Evolutionary conservation across 2,797 vertebrate species (phyloP), one percentile per base, ranked within the genome.

Genomic region (Erethizon dorsatum): DNA sequence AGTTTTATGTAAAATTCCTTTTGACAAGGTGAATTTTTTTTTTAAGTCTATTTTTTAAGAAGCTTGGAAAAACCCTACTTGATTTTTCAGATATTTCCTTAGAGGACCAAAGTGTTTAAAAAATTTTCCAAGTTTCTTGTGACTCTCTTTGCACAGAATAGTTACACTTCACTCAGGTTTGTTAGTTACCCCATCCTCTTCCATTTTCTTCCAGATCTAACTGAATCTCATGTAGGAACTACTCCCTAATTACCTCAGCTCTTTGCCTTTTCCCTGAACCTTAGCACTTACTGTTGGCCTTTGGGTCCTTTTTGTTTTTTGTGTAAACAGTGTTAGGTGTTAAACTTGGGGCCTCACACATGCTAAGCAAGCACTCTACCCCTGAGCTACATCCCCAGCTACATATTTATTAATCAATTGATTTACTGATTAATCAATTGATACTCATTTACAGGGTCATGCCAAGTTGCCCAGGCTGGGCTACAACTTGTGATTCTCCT

Each of bases 21-120:
- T 94, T 93, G 77, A 75, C 77, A n/a, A 75, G 45, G 13, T 87
- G 50, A 77, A 41, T 56, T 80, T 67, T 90, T 92, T 90, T 92
- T 90, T 79, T 67, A 50, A 71, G 22, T 80, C 65, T 88, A 15
- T 85, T 94, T 97, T 96, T 86, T 41, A 92, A 96, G 92, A 90
- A 96, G 94, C 45, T 56, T 78, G 54, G 90, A 69, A 87, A 96
- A 90, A 18, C 88, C 78, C 59, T 91, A 37, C 22, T 90, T 92
- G 28, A 18, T 11, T 92, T 92, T 97, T 95, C 73, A 90, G 84
- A 90, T 83, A 93, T 11, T 95, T 13, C 65, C 73, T 79, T 82
- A 89, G 57, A 73, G 52, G 63, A 83, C 65, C 50, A 52, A 94
- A 89, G 57, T 31, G n/a, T 83, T 86, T 92, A 77, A 45, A 78